phyloP scores from a whole-genome alignment of 2,113 vertebrate genomes.

The Chloebia gouldiae region DNA sequence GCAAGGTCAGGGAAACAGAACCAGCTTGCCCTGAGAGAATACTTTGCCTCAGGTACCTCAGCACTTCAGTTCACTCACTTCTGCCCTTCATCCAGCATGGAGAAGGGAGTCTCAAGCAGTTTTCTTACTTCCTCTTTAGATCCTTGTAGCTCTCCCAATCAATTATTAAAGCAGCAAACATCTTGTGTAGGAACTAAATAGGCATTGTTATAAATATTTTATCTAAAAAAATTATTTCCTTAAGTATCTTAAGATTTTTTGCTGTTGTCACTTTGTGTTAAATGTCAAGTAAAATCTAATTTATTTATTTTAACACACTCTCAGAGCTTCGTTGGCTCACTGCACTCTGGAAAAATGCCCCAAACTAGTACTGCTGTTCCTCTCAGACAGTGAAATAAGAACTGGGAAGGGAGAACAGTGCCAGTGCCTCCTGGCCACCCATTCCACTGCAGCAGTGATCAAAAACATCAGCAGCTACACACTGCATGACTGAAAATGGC shows the following conservation, averaged over 20 bases:
- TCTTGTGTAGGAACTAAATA: constrained; percentile 38
- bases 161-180: constrained; percentile 63
- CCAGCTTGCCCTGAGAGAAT: neutral
- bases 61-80: neutral
- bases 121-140: neutral
- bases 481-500: fast-evolving
- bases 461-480: neutral
- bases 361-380: neutral
- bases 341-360: neutral
- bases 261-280: constrained; percentile 50
- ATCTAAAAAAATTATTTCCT: constrained; percentile 60
- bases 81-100: neutral
- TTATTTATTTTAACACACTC: constrained; percentile 54
- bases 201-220: constrained; percentile 55
- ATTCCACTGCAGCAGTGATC: neutral
- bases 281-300: constrained; percentile 50
- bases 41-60: neutral
- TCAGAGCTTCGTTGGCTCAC: neutral
- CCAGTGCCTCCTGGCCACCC: neutral
- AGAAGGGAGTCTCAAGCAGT: neutral
- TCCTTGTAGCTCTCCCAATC: neutral
- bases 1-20: neutral
- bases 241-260: constrained; percentile 43
- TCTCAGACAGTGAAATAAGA: neutral
- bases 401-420: neutral